Evolutionary conservation across 2,113 vertebrate genomes (phyloP), one percentile per base, ranked within the genome.

Genomic region (Chascanopsetta lugubris): DNA sequence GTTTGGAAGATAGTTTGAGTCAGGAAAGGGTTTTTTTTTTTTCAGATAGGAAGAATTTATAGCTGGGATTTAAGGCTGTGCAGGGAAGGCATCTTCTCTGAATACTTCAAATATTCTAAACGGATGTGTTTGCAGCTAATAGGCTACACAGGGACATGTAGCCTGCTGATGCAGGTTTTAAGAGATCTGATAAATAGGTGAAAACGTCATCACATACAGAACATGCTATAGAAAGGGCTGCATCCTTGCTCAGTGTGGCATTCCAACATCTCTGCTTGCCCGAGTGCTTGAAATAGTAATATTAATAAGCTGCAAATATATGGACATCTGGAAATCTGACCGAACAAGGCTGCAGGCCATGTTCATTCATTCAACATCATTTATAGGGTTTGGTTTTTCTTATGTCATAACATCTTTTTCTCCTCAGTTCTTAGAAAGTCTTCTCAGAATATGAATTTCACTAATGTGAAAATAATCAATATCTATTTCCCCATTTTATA

Each of bases 401-500:
- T 3, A 24, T 51, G 5, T 46, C 26, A 12, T 18, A 10, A 32
- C 13, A 2, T 45, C 5, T 25, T 34, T 12, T 53, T 47, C 2
- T 1, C 25, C 4, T 25, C 8, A 5, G 6, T 2, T 21, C 20
- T 32, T 48, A 36, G 2, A 47, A 21, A 50, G 4, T 5, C 3
- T 55, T 2, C 34, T 30, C 51, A 30, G n/a, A 26, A 26, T 42
- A 34, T 70, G 8, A 54, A 61, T 38, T 53, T 24, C 51, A 29
- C 49, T 32, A 8, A 30, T 4, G 3, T 67, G 4, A 21, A 49
- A 46, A 46, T 54, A 0, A 1, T 8, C 6, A 43, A 12, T 26
- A n/a, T n/a, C n/a, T 26, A 13, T 24, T 55, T 55, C 30, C 1
- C 13, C 17, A 20, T 43, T 50, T 48, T 8, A 11, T n/a, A 2